Evolutionary conservation across 2,888 invertebrate species (phyloP), one percentile per base, ranked within the genome.

Genomic region (Caenorhabditis parvicauda): DNA sequence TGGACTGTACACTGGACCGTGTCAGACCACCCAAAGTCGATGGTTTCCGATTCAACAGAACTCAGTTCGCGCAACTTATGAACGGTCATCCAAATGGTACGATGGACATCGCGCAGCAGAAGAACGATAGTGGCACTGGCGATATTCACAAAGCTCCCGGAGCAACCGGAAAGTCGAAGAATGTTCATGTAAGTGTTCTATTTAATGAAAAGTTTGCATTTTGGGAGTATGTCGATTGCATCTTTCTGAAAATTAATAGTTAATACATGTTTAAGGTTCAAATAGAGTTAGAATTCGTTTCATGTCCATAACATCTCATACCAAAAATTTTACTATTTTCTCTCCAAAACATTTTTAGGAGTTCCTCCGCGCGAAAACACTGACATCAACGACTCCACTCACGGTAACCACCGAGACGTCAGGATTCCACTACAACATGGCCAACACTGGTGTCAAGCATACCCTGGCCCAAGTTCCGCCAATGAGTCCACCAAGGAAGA

Each of bases 31-130:
- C 70, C 14, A 37, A 38, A 37, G 62, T 70, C n/a, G 54, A 59
- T 7, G 73, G 69, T 49, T 73, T 73, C 61, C 41, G 56, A 6
- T 64, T 73, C 54, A 58, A 54, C 7, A 42, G 65, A 1, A 32
- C 35, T 32, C 9, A 32, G 9, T 32, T 32, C 35, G 12, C 22
- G 32, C 14, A 54, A 35, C 41, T 46, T 53, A 17, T 9, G 25
- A 43, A 27, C 22, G 19, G 21, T 44, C 21, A 25, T 29, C n/a
- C n/a, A n/a, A n/a, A n/a, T n/a, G n/a, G n/a, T n/a, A n/a, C n/a
- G n/a, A n/a, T n/a, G n/a, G n/a, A n/a, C n/a, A n/a, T n/a, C n/a
- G n/a, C n/a, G n/a, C n/a, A n/a, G n/a, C n/a, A n/a, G n/a, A n/a
- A n/a, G n/a, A n/a, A n/a, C n/a, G n/a, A n/a, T n/a, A n/a, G n/a